Evolutionary conservation across 2,113 vertebrate species (phyloP), one percentile per base, ranked within the genome.

Genomic region (Periophthalmodon schlosseri): DNA sequence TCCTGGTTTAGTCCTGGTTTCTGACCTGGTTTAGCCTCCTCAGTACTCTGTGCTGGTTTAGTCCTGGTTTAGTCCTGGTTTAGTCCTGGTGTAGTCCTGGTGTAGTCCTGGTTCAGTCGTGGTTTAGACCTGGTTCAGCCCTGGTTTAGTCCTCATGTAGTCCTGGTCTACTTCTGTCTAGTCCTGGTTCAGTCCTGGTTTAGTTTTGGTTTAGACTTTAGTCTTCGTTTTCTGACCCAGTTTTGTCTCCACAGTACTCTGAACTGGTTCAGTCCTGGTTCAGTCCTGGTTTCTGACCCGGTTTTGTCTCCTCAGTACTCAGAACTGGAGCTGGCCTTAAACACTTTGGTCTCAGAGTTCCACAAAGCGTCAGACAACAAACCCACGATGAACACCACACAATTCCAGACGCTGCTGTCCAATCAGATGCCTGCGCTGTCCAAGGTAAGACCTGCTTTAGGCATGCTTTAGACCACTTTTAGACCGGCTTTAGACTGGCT

Each of bases 291-390:
- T 28, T 33, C 14, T 15, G 21, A 58, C 56, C 21, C 10, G 56
- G 7, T 24, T n/a, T 2, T 58, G 9, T 65, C 2, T 63, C 82
- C 50, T 52, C 80, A 89, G 87, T 82, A 74, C 77, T 89, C 89
- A 14, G 87, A 88, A 2, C n/a, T 91, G 84, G 89, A 91, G 81
- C 56, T 88, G 81, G 89, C 89, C 77, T 75, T 91, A 72, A 81
- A 88, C 86, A 16, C 71, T 0, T 0, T 90, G 82, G 89, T 89
- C 60, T 76, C 84, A 0, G 84, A 88, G 74, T 90, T 90, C 21
- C 86, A 89, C n/a, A 70, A 74, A 58, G 86, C 86, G 0, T 80
- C 87, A 0, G 85, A 71, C 6, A 12, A 82, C 8, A 24, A 16
- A 0, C 50, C 86, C 0, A 77, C 80, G 70, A 74, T 91, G 81